phyloP scores from a whole-genome alignment of 2,113 vertebrate genomes.

The Pongo abelii region DNA sequence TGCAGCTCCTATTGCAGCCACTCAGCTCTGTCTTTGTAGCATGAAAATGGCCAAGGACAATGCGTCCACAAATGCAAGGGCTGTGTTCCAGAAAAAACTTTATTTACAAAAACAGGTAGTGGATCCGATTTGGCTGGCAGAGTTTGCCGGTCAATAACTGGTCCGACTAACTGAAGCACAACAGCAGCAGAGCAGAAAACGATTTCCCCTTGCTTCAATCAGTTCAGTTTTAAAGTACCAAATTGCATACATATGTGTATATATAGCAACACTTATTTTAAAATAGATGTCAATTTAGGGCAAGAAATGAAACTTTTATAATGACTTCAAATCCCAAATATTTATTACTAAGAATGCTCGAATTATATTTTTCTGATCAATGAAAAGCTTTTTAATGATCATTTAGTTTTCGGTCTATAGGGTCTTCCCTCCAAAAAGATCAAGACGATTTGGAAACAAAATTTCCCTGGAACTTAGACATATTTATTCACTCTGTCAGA shows the following conservation, averaged over 20 bases:
- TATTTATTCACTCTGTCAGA: slow-evolving; percentile 3
- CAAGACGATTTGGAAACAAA: slow-evolving; percentile 22
- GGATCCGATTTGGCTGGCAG: background rate
- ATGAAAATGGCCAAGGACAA: background rate
- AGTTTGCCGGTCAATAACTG: background rate
- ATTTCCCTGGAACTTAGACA: slow-evolving; percentile 40
- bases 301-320: slow-evolving; percentile 45
- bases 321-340: slow-evolving; percentile 43
- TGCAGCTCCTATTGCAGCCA: background rate
- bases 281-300: background rate
- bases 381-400: slow-evolving; percentile 58
- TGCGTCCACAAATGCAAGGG: background rate
- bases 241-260: background rate
- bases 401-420: slow-evolving; percentile 1
- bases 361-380: slow-evolving; percentile 44
- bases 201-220: background rate
- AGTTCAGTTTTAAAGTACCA: slow-evolving; percentile 1
- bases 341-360: slow-evolving; percentile 34
- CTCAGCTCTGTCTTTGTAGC: background rate
- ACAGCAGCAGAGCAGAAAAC: background rate
- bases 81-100: background rate
- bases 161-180: background rate
- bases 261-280: background rate
- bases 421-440: slow-evolving; percentile 1
- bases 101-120: background rate